These are phyloP conservation scores for Rhamphomyia laevipes DNA, from an alignment of 2,888 invertebrate genomes.

Conservation along the genomic window DNA sequence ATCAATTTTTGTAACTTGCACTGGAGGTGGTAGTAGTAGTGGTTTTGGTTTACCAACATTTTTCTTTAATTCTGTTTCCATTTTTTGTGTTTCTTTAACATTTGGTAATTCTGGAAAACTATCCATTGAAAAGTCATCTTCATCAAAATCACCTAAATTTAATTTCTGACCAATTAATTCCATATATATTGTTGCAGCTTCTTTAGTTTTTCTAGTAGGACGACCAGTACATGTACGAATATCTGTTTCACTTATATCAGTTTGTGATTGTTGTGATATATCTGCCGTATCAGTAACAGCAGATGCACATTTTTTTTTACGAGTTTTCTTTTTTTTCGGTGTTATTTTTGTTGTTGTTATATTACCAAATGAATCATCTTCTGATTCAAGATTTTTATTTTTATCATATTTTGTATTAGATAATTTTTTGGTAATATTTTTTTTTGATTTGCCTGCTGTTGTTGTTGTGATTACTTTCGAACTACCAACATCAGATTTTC, in stretches of 20 bases:
- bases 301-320: constrained; percentile 20
- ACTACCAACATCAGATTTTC: constrained; percentile 8
- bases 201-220: constrained; percentile 60
- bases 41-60: constrained; percentile 22
- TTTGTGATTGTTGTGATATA: constrained; percentile 14
- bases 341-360: background rate
- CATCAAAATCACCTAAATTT: constrained; percentile 48
- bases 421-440: constrained; percentile 4
- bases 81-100: constrained; percentile 47
- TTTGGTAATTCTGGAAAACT: constrained; percentile 58
- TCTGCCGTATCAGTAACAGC: constrained; percentile 25
- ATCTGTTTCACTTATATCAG: constrained; percentile 17
- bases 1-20: constrained; percentile 6
- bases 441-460: constrained; percentile 10
- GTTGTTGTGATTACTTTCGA: background rate
- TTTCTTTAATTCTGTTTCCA: constrained; percentile 45
- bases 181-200: constrained; percentile 63
- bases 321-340: constrained; percentile 11
- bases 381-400: background rate
- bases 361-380: background rate
- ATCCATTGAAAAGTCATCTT: constrained; percentile 50
- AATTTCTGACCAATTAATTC: constrained; percentile 59
- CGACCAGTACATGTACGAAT: constrained; percentile 23
- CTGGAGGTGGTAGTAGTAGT: constrained; percentile 13
- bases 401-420: background rate